A percentile compares a stretch with the other conserved stretches of the same genome.
These are phyloP conservation scores for Bombus confusus DNA, from an alignment of 1,140 invertebrate genomes.

Conservation along the genomic window DNA sequence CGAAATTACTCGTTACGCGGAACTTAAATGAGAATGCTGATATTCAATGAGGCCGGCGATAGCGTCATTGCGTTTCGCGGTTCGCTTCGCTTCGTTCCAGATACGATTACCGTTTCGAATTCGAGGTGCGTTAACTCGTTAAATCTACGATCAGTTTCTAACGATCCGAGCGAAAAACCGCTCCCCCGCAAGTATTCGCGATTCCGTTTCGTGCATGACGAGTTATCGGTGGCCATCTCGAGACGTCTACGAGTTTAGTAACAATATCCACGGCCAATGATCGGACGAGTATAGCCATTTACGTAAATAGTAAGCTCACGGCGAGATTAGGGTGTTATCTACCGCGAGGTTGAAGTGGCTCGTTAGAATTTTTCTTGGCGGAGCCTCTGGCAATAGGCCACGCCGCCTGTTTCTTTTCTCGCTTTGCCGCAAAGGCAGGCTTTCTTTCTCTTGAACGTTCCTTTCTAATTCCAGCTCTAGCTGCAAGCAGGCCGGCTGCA, in stretches of 20 bases:
- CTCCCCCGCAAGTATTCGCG: no score
- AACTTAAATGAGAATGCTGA: constrained; percentile 3
- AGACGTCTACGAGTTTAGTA: background rate
- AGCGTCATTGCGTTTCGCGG: background rate
- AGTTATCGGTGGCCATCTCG: background rate
- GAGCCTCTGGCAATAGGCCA: background rate
- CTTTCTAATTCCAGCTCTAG: background rate
- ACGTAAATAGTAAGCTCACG: background rate
- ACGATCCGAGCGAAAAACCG: background rate
- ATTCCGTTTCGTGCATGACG: no score
- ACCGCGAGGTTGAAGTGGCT: background rate
- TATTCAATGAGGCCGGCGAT: background rate
- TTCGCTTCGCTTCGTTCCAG: background rate
- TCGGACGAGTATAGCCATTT: background rate
- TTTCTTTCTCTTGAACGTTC: background rate
- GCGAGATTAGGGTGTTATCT: constrained; percentile 13
- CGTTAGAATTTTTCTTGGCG: background rate
- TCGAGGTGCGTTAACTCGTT: background rate
- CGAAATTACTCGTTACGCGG: constrained; percentile 42
- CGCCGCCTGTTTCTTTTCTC: background rate
- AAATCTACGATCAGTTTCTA: background rate
- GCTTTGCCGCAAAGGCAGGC: background rate
- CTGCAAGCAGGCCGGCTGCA: background rate
- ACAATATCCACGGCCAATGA: background rate
- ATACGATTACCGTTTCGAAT: background rate